phyloP scores from a whole-genome alignment of 2,888 invertebrate species.

The Tetragnatha montana region DNA sequence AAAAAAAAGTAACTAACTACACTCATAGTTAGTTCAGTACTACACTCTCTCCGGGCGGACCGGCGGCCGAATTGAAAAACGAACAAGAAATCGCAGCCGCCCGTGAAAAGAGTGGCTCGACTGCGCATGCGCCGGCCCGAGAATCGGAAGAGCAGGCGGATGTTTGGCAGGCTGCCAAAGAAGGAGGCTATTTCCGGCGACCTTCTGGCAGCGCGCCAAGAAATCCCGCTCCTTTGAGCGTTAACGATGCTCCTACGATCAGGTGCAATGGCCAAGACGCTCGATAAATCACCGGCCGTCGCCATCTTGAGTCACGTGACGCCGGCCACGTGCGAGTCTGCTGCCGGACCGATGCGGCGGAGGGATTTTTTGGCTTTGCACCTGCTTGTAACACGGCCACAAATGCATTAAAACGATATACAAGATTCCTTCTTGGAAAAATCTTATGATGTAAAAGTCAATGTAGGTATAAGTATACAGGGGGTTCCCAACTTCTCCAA shows the following conservation, averaged over 20 bases:
- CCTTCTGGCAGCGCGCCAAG: constrained; percentile 64
- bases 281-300: constrained; percentile 65
- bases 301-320: constrained; percentile 65
- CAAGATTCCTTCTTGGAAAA: too few species aligned
- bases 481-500: too few species aligned
- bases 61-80: constrained; percentile 22
- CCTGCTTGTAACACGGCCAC: too few species aligned
- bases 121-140: constrained; percentile 16
- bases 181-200: constrained; percentile 69
- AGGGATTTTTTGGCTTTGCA: too few species aligned
- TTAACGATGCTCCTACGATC: constrained; percentile 52
- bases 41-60: background rate
- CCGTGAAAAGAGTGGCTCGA: background rate
- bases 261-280: constrained; percentile 67
- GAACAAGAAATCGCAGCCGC: constrained; percentile 5
- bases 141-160: constrained; percentile 61
- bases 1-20: too few species aligned
- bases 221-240: constrained; percentile 56
- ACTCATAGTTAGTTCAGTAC: background rate
- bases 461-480: too few species aligned
- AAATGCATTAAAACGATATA: too few species aligned
- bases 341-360: background rate
- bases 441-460: too few species aligned
- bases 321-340: constrained; percentile 57
- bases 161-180: constrained; percentile 67